Evolutionary conservation across 2,888 invertebrate species (phyloP).

Genomic region (Eremobia ochroleuca): DNA sequence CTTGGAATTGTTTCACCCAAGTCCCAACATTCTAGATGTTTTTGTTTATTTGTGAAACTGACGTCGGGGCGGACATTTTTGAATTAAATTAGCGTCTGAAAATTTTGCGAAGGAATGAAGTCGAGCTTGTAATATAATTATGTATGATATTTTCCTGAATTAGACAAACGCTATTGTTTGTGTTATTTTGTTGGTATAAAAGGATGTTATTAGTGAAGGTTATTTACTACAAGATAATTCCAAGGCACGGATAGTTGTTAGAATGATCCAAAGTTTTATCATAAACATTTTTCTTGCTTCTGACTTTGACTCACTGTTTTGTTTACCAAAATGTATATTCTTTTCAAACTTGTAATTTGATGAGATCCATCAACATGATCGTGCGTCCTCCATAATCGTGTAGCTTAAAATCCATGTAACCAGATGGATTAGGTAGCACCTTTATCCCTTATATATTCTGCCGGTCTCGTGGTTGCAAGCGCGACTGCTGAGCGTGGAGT

Average conservation of each 20-base stretch:
- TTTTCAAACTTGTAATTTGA: background rate
- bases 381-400: too few species aligned
- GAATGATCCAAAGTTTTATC: background rate
- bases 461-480: too few species aligned
- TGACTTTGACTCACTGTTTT: background rate
- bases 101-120: slow-evolving; percentile 56
- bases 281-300: background rate
- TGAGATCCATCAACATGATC: background rate
- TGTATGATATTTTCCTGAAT: slow-evolving; percentile 48
- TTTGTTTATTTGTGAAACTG: slow-evolving; percentile 63
- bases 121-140: slow-evolving; percentile 65
- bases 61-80: slow-evolving; percentile 51
- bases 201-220: slow-evolving; percentile 2
- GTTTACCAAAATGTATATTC: background rate
- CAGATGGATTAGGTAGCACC: background rate
- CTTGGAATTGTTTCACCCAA: slow-evolving; percentile 61
- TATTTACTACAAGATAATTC: slow-evolving; percentile 9
- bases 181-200: slow-evolving; percentile 51
- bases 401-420: too few species aligned
- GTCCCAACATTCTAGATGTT: slow-evolving; percentile 57
- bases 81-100: slow-evolving; percentile 62
- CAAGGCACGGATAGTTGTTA: background rate
- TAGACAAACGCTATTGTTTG: slow-evolving; percentile 44
- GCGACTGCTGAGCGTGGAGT: too few species aligned
- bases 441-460: background rate